phyloP scores from a whole-genome alignment of 2,888 invertebrate species.

The Stenodema calcarata region DNA sequence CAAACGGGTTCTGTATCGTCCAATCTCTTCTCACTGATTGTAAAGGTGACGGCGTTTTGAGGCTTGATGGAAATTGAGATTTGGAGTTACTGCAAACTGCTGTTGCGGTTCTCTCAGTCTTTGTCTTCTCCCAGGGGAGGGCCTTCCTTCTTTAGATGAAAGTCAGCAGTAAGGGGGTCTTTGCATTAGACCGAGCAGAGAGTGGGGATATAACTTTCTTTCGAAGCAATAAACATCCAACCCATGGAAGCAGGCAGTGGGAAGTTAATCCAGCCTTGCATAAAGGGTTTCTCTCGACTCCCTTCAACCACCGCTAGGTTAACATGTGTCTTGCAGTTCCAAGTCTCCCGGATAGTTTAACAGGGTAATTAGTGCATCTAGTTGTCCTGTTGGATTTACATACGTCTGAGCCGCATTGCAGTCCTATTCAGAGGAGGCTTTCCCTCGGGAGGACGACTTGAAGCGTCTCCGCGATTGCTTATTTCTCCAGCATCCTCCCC shows the following conservation, averaged over 20 bases:
- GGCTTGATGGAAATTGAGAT: not conserved
- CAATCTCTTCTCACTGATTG: too few species aligned
- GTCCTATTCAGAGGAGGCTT: slow-evolving; percentile 29
- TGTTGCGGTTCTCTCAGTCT: not conserved
- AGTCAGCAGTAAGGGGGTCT: not conserved
- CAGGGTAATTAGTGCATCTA: slow-evolving; percentile 48
- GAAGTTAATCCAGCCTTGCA: slow-evolving; percentile 35
- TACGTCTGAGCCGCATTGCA: slow-evolving; percentile 49
- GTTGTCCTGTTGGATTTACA: slow-evolving; percentile 43
- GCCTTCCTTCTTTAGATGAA: not conserved
- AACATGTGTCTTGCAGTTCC: slow-evolving; percentile 39
- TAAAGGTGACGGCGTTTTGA: too few species aligned
- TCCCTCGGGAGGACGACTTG: not conserved
- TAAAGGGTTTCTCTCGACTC: slow-evolving; percentile 19
- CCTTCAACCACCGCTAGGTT: slow-evolving; percentile 20
- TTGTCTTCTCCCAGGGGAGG: not conserved
- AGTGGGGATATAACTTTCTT: slow-evolving; percentile 30
- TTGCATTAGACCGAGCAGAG: not conserved
- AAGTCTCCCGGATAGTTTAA: slow-evolving; percentile 39
- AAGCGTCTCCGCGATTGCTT: not conserved
- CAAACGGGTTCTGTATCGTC: too few species aligned
- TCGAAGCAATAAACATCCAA: slow-evolving; percentile 33
- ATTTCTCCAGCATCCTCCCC: slow-evolving; percentile 16
- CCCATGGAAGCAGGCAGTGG: not conserved
- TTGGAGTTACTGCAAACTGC: not conserved